These are phyloP conservation scores for Peromyscus maniculatus DNA, from an alignment of 2,113 vertebrate species.

Conservation along the genomic window DNA sequence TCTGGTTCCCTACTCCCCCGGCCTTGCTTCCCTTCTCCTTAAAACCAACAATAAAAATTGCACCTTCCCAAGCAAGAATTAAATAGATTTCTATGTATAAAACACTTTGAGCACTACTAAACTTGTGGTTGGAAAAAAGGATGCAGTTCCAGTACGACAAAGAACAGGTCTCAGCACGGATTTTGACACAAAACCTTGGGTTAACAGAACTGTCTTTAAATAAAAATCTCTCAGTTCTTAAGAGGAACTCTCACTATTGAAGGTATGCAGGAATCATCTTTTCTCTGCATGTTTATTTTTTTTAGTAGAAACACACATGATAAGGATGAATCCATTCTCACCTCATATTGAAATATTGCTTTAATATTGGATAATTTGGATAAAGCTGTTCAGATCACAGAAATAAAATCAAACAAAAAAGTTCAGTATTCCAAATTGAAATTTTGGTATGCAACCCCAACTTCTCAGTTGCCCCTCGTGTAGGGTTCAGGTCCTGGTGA, in stretches of 20 bases:
- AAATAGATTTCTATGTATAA: not conserved
- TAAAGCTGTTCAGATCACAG: not conserved
- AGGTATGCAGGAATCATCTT: not conserved
- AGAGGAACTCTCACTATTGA: not conserved
- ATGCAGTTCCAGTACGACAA: not conserved
- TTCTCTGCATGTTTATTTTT: not conserved
- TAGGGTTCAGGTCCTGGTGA: not conserved
- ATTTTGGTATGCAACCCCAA: constrained; percentile 4
- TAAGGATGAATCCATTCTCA: not conserved
- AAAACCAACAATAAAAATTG: not conserved
- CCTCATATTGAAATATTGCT: constrained; percentile 10
- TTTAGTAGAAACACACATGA: constrained; percentile 42
- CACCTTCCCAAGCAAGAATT: not conserved
- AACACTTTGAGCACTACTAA: not conserved
- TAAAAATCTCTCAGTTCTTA: not conserved
- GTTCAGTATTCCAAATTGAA: constrained; percentile 2
- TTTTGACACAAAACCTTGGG: not conserved
- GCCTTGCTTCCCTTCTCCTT: not conserved
- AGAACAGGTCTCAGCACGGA: not conserved
- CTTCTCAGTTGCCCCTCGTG: not conserved
- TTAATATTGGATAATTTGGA: not conserved
- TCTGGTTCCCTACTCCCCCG: not conserved
- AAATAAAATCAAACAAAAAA: not conserved
- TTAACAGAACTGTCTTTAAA: not conserved
- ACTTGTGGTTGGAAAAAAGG: not conserved